Evolutionary conservation across 2,797 vertebrate genomes (phyloP), one percentile per base, ranked within the genome.

Genomic region (Thamnophis elegans): DNA sequence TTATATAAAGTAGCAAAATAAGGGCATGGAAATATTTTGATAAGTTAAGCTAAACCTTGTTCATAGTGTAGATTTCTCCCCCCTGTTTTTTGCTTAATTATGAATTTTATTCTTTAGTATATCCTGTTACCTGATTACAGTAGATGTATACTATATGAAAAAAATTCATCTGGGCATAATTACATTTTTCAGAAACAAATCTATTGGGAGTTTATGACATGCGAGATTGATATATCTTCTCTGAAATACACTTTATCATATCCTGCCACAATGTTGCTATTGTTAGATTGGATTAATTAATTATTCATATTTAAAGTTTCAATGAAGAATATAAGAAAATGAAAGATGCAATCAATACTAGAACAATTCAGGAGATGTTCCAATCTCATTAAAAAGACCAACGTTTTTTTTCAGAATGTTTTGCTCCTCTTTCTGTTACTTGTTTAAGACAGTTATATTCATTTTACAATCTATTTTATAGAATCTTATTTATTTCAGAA

Each of bases 401-500:
- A 85, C 62, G 20, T 22, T 18, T 62, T 85, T 10, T 32, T 28
- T 14, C 53, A 89, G 16, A 56, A 42, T 32, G 16, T 2, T 88
- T 62, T 62, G 22, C 36, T 26, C 22, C 73, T 26, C 32, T 89
- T 92, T 32, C 28, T 36, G 28, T 13, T 18, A 26, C 6, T 51
- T 78, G 13, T 93, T 88, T 91, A 85, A 68, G 18, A 4, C 11
- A 78, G n/a, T 87, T 53, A 3, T 85, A 47, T 22, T 13, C 26
- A n/a, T 47, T 92, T 32, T 26, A 68, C 92, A 94, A 51, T 59
- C 93, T 93, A 96, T 92, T 91, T 28, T 59, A 85, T 26, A 32
- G 11, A 94, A 47, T 94, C 65, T 20, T 92, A 94, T 96, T 94
- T 88, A 88, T 97, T 98, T 89, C 96, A 98, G 98, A 98, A 96